Percentiles rank a stretch among this genome's conserved stretches.
These are phyloP conservation scores for Oxytorus armatus DNA, from an alignment of 2,888 invertebrate genomes.

Conservation along the genomic window DNA sequence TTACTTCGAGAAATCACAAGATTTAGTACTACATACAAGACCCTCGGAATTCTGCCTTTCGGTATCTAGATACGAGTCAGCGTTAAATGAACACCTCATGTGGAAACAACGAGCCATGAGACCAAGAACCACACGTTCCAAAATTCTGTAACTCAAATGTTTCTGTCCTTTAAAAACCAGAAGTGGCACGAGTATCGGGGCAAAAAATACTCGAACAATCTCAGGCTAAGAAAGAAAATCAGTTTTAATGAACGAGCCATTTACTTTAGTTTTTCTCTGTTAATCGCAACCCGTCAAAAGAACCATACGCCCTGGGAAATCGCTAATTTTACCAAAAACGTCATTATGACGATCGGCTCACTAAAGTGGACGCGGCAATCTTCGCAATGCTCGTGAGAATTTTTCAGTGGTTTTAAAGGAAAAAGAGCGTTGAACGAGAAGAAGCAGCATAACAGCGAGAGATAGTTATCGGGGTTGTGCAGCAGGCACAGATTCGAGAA, in stretches of 20 bases:
- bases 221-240: too few relatives aligned
- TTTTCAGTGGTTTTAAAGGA: slow-evolving; percentile 9
- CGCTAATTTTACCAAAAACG: slow-evolving; percentile 35
- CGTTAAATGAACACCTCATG: slow-evolving; percentile 66
- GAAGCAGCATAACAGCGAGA: slow-evolving; percentile 41
- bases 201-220: too few relatives aligned
- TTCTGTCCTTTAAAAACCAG: background rate
- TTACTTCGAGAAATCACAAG: slow-evolving; percentile 37
- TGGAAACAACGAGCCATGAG: slow-evolving; percentile 23
- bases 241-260: background rate
- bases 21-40: slow-evolving; percentile 46
- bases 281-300: background rate
- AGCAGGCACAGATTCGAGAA: slow-evolving; percentile 58
- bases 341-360: slow-evolving; percentile 28
- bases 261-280: background rate
- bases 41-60: slow-evolving; percentile 2
- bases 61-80: slow-evolving; percentile 57
- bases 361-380: slow-evolving; percentile 34
- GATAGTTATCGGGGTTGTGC: slow-evolving; percentile 47
- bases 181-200: too few relatives aligned
- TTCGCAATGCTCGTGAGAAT: slow-evolving; percentile 27
- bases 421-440: slow-evolving; percentile 49
- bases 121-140: slow-evolving; percentile 6
- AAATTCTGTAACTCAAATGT: slow-evolving; percentile 32
- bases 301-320: background rate